phyloP scores from a whole-genome alignment of 1,140 invertebrate genomes.

The Formica exsecta region DNA sequence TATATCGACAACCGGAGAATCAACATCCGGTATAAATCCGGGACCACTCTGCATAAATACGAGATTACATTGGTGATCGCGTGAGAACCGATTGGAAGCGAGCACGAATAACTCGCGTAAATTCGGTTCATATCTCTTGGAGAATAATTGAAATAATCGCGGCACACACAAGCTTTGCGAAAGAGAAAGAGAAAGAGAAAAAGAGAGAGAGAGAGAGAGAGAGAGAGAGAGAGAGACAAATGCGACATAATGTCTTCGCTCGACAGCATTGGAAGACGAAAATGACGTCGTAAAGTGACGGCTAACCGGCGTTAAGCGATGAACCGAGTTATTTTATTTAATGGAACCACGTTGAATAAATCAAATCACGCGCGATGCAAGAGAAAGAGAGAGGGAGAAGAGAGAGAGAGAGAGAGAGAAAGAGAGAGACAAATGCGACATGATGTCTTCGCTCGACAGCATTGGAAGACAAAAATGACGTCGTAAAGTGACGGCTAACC shows the following conservation, averaged over 20 bases:
- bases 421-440: too few species aligned
- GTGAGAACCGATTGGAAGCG: neutral
- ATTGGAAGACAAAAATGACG: constrained; percentile 39
- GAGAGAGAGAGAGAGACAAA: neutral
- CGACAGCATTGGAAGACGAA: constrained; percentile 43
- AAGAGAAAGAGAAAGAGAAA: too few species aligned
- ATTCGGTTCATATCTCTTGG: constrained; percentile 29
- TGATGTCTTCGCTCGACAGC: constrained; percentile 45
- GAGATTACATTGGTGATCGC: constrained; percentile 23
- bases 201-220: too few species aligned
- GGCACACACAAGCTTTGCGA: neutral
- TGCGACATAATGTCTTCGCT: constrained; percentile 19
- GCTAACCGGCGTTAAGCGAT: constrained; percentile 37
- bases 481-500: constrained; percentile 46
- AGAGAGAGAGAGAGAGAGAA: constrained; percentile 9
- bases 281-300: constrained; percentile 51
- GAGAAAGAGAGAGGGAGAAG: constrained; percentile 30
- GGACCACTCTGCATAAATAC: constrained; percentile 24
- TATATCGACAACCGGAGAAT: neutral
- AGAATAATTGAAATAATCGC: constrained; percentile 38
- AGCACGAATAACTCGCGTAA: neutral
- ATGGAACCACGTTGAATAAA: constrained; percentile 54
- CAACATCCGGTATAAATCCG: constrained; percentile 15
- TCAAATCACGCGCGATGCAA: constrained; percentile 31
- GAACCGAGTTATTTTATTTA: constrained; percentile 68